Base-by-base conservation (phyloP, 2,888 invertebrate species). In the Philonicus albiceps region DNA sequence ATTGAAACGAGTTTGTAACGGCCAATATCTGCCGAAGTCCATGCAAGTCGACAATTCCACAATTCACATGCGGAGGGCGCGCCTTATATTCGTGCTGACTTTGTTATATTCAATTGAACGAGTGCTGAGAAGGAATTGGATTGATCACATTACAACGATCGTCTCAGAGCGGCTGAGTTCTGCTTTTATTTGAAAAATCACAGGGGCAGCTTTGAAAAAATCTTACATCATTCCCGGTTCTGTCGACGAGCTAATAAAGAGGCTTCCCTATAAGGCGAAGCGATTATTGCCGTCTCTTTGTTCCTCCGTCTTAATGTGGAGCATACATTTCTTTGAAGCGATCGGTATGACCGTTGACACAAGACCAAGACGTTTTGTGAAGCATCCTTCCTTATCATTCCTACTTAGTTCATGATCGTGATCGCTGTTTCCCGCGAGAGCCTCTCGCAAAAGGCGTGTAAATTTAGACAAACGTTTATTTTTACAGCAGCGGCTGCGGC, bases 341-440 rank as follows among this genome's bases (percentile, higher is more conserved):
- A 76, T 76, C 78, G 40, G 16, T 16, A 30, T 6, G 37, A 16
- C 43, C 22, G 13, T 78, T 78, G 49, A 78, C 37, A 34, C 22
- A 76, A 22, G 34, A 37, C 49, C 19, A 75, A n/a, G 30, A 34
- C 40, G 22, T 22, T n/a, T 43, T n/a, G 11, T 27, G 30, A 13
- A 78, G 27, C 80, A 80, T 80, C 53, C 80, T 80, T 80, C 49
- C 80, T 80, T 22, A 49, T 80, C 80, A 8, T 49, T n/a, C 49
- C 80, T 27, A 3, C 64, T 11, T 2, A 7, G 53, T n/a, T 31
- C 53, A 31, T 11, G 64, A 27, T 64, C 64, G 22, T 3, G 64
- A 64, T 64, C 64, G 22, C 64, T n/a, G n/a, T 49, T 49, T 16
- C 49, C 3, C 64, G 64, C 64, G 64, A 64, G 64, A 64, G 64